Conservation (phyloP, 2,113 vertebrate species). For the Caloenas nicobarica region DNA sequence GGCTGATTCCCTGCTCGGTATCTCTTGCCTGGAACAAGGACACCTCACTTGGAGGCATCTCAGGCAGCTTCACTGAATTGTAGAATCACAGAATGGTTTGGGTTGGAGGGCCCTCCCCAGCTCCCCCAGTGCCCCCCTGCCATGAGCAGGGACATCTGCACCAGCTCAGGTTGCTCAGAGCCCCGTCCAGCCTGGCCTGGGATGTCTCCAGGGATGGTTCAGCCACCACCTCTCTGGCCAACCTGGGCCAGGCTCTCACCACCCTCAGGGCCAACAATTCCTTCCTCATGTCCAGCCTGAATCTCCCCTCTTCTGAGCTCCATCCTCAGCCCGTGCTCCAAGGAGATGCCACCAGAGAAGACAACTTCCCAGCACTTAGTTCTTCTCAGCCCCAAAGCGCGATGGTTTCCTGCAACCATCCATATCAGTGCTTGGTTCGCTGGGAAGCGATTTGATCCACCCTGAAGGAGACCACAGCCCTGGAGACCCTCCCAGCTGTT, state of each 20-base stretch:
- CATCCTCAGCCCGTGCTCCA: neutral
- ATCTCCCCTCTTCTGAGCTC: neutral
- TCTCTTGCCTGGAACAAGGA: neutral
- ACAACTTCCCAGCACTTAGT: neutral
- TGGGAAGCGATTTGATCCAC: neutral
- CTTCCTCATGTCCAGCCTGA: too few relatives aligned
- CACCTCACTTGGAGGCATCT: neutral
- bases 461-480: neutral
- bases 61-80: neutral
- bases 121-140: too few relatives aligned
- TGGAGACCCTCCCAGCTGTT: neutral
- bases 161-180: too few relatives aligned
- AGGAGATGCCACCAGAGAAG: neutral
- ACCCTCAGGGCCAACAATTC: too few relatives aligned
- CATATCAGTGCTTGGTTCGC: fast-evolving
- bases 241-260: too few relatives aligned
- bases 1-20: neutral
- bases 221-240: too few relatives aligned
- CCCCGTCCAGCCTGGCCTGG: too few relatives aligned
- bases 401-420: fast-evolving
- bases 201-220: too few relatives aligned
- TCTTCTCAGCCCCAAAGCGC: neutral
- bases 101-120: too few relatives aligned
- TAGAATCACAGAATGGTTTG: too few relatives aligned
- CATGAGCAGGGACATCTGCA: too few relatives aligned